Percentiles rank a stretch among this genome's conserved stretches.
phyloP scores from a whole-genome alignment of 2,888 invertebrate genomes.

The Philereme vetulata region DNA sequence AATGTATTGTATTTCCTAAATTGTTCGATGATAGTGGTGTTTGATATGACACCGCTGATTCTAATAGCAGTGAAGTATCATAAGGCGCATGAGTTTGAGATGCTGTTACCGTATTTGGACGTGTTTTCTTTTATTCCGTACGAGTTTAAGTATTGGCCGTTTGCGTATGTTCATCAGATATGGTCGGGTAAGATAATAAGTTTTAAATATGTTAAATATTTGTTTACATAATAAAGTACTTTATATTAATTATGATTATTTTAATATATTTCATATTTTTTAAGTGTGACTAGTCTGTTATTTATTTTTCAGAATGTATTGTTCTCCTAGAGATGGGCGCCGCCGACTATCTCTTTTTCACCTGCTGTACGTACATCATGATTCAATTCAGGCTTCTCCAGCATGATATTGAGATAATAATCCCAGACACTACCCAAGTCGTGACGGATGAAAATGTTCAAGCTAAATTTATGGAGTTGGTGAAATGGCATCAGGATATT shows the following conservation, averaged over 20 bases:
- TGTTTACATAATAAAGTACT: too few relatives aligned
- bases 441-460: slow-evolving; percentile 26
- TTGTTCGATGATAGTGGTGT: slow-evolving; percentile 47
- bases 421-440: slow-evolving; percentile 24
- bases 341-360: slow-evolving; percentile 53
- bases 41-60: slow-evolving; percentile 47
- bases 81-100: slow-evolving; percentile 45
- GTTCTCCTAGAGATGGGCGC: slow-evolving; percentile 49
- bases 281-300: too few relatives aligned
- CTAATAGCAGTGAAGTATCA: slow-evolving; percentile 49
- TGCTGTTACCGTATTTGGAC: slow-evolving; percentile 52
- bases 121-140: slow-evolving; percentile 52
- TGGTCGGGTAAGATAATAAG: slow-evolving; percentile 48
- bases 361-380: slow-evolving; percentile 51
- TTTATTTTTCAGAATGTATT: slow-evolving; percentile 50
- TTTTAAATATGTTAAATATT: too few relatives aligned
- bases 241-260: too few relatives aligned
- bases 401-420: slow-evolving; percentile 43
- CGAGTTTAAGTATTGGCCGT: slow-evolving; percentile 50
- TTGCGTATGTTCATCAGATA: slow-evolving; percentile 52
- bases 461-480: slow-evolving; percentile 38
- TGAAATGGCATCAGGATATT: slow-evolving; percentile 51
- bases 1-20: slow-evolving; percentile 46
- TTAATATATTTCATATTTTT: too few relatives aligned
- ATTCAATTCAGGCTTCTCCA: slow-evolving; percentile 51